phyloP scores from a whole-genome alignment of 2,797 vertebrate genomes.

The Lagodon rhomboides region DNA sequence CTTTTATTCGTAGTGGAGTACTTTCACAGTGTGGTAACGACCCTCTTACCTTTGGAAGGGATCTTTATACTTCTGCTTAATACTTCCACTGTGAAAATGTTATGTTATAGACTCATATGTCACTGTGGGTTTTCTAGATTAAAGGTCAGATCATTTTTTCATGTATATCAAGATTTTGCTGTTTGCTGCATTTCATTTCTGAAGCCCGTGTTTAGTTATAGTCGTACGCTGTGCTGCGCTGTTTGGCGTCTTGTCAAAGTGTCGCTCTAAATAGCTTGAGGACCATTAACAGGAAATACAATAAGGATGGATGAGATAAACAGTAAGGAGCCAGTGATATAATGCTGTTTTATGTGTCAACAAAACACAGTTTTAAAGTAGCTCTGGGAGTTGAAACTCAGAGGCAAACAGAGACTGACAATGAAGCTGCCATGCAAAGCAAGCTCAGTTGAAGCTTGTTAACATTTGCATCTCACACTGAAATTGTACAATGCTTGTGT shows the following conservation, averaged over 20 bases:
- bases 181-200: not conserved
- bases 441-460: not conserved
- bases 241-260: conserved; percentile 8
- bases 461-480: conserved; percentile 2
- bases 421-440: conserved; percentile 22
- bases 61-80: too few species aligned
- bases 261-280: conserved; percentile 5
- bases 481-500: not conserved
- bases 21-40: too few species aligned
- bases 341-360: not conserved
- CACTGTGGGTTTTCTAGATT: not conserved
- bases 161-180: not conserved
- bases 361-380: not conserved
- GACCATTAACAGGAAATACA: conserved; percentile 35
- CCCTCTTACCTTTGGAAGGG: too few species aligned
- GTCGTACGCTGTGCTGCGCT: not conserved
- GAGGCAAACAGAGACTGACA: not conserved
- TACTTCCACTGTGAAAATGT: too few species aligned
- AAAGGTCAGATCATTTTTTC: not conserved
- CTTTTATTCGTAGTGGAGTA: too few species aligned
- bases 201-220: too few species aligned
- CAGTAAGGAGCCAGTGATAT: not conserved
- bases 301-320: conserved; percentile 12
- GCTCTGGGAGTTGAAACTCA: not conserved
- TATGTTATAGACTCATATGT: not conserved